Conservation (phyloP, 2,113 vertebrate species). For the Catharus minimus region DNA sequence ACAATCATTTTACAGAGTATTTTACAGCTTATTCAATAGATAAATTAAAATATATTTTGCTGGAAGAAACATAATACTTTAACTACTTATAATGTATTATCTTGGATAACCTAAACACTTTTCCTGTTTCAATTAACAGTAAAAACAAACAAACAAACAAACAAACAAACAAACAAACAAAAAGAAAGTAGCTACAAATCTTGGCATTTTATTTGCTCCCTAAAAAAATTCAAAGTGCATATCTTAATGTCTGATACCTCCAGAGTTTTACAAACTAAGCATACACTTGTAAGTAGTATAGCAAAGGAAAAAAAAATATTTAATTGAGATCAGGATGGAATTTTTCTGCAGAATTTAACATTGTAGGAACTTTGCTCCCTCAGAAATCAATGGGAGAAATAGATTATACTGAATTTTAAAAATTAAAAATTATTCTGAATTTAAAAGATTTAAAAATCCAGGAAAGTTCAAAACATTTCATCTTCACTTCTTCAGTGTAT, state of each 20-base stretch:
- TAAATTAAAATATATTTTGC: background rate
- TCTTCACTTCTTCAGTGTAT: background rate
- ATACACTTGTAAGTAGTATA: background rate
- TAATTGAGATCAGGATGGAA: background rate
- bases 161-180: background rate
- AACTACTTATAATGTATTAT: background rate
- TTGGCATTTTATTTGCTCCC: background rate
- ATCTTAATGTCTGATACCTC: background rate
- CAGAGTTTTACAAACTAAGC: background rate
- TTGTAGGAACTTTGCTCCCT: background rate
- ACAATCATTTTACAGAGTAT: background rate
- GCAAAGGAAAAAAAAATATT: background rate
- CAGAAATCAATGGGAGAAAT: background rate
- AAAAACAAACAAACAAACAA: background rate
- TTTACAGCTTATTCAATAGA: background rate
- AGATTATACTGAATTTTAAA: background rate
- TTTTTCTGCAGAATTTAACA: background rate
- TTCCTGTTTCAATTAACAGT: background rate
- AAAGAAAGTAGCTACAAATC: background rate
- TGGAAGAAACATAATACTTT: background rate
- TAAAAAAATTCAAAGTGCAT: background rate
- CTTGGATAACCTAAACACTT: background rate
- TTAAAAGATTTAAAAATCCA: background rate
- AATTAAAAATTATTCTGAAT: background rate
- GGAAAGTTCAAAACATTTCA: background rate